Conservation (phyloP, 2,113 vertebrate species). For the Mesoclemmys tuberculata region DNA sequence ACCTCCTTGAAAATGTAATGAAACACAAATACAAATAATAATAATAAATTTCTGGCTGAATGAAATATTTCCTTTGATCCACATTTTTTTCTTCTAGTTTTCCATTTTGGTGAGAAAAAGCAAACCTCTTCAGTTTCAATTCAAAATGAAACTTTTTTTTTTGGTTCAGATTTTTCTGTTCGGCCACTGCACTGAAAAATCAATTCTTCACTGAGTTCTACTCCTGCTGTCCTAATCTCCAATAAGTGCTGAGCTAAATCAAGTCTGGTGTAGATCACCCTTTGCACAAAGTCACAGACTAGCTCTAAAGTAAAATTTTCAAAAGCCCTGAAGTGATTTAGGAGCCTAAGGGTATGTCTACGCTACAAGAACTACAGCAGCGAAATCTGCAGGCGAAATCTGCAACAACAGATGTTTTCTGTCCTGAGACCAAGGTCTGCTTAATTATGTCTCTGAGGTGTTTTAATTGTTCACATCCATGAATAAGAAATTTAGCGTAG, state of each 20-base stretch:
- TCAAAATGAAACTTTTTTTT: background rate
- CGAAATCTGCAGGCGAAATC: too few relatives aligned
- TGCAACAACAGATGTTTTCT: background rate
- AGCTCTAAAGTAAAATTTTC: background rate
- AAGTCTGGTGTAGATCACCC: background rate
- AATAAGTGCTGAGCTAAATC: background rate
- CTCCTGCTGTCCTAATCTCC: background rate
- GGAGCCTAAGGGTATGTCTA: background rate
- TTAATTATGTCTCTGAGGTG: background rate
- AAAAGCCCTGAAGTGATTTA: background rate
- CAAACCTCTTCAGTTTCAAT: background rate
- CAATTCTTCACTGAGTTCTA: too few relatives aligned
- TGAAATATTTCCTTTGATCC: background rate
- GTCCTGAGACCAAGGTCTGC: too few relatives aligned
- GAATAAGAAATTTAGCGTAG: background rate
- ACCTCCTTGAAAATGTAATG: background rate
- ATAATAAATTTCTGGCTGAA: background rate
- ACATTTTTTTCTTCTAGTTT: too few relatives aligned
- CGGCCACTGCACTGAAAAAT: too few relatives aligned
- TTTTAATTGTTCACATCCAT: background rate
- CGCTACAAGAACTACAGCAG: background rate
- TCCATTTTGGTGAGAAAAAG: too few relatives aligned
- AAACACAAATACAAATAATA: background rate
- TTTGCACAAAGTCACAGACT: background rate
- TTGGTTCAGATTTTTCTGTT: background rate